A percentile compares a stretch with the other conserved stretches of the same genome.
Evolutionary conservation across 2,888 invertebrate genomes (phyloP).

Genomic region (Bellardia pandia): DNA sequence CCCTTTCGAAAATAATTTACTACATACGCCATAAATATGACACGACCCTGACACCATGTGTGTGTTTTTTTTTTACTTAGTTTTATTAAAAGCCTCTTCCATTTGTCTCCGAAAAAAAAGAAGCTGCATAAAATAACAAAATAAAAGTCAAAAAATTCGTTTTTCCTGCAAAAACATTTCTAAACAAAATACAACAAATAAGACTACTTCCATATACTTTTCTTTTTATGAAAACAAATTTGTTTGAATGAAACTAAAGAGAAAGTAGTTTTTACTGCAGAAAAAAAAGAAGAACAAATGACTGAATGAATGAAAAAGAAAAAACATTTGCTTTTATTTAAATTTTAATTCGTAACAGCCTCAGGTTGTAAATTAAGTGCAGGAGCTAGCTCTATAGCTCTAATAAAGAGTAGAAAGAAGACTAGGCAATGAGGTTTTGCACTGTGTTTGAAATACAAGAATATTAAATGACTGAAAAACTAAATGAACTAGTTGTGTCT

Average conservation of each 20-base stretch:
- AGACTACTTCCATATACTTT: neutral
- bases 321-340: constrained; percentile 69
- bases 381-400: constrained; percentile 46
- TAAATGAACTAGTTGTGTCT: constrained; percentile 26
- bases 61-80: neutral
- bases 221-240: constrained; percentile 10
- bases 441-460: constrained; percentile 27
- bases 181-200: constrained; percentile 55
- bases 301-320: constrained; percentile 37
- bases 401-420: constrained; percentile 46
- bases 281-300: constrained; percentile 7
- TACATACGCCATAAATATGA: neutral
- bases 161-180: constrained; percentile 56
- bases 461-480: constrained; percentile 27
- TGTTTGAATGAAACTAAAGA: constrained; percentile 39
- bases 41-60: constrained; percentile 27
- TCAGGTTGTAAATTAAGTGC: constrained; percentile 71
- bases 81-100: constrained; percentile 40
- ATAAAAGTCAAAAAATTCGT: constrained; percentile 64
- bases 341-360: constrained; percentile 68
- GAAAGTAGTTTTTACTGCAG: constrained; percentile 49
- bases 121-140: neutral
- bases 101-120: constrained; percentile 39
- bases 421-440: constrained; percentile 34
- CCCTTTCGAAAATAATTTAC: too few species aligned